phyloP scores from a whole-genome alignment of 1,140 invertebrate genomes.

The Frieseomelitta varia region DNA sequence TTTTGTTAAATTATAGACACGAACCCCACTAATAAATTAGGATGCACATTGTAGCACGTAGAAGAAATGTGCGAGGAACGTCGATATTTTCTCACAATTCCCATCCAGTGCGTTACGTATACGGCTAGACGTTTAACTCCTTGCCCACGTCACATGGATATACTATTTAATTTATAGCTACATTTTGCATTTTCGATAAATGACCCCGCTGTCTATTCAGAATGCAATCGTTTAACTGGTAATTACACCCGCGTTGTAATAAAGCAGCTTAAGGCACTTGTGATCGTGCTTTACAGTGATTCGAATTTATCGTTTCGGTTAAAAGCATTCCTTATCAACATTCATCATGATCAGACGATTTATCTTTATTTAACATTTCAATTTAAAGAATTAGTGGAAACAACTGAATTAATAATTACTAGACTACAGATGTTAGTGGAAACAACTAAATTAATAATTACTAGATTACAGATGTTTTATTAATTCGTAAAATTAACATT shows the following conservation, averaged over 20 bases:
- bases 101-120: slow-evolving; percentile 36
- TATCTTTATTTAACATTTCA: background rate
- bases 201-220: background rate
- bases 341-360: slow-evolving; percentile 17
- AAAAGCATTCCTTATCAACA: slow-evolving; percentile 38
- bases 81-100: slow-evolving; percentile 16
- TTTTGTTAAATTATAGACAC: background rate
- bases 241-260: slow-evolving; percentile 38
- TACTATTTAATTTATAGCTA: slow-evolving; percentile 30
- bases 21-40: too few species aligned
- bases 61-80: slow-evolving; percentile 1
- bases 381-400: background rate
- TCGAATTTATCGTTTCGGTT: slow-evolving; percentile 32
- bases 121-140: slow-evolving; percentile 72
- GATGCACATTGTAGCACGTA: background rate
- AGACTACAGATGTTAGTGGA: background rate
- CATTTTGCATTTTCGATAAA: slow-evolving; percentile 41
- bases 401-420: background rate
- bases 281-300: slow-evolving; percentile 13
- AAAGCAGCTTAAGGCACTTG: slow-evolving; percentile 14
- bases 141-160: slow-evolving; percentile 74
- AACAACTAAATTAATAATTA: background rate
- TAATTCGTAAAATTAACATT: background rate
- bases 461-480: background rate
- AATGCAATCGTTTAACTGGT: slow-evolving; percentile 43